Conservation (phyloP, 2,888 invertebrate genomes). For the Papilio demoleus region DNA sequence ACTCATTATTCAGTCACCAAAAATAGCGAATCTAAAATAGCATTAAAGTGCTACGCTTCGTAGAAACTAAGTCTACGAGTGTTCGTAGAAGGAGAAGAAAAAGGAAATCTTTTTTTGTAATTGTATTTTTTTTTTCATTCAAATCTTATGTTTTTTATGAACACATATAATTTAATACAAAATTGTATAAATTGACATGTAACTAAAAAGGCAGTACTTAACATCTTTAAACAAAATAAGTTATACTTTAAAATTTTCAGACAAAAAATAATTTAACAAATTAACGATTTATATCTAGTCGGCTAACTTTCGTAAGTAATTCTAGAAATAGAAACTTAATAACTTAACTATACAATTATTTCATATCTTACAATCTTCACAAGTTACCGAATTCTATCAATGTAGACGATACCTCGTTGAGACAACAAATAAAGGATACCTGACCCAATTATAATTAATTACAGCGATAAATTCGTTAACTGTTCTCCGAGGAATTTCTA, state of each 20-base stretch:
- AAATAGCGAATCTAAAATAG: slow-evolving; percentile 12
- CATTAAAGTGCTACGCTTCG: not conserved
- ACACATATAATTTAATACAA: no score
- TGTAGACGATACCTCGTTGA: slow-evolving; percentile 8
- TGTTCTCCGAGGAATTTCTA: slow-evolving; percentile 34
- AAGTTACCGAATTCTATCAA: not conserved
- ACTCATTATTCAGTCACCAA: slow-evolving; percentile 25
- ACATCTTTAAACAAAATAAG: no score
- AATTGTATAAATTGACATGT: no score
- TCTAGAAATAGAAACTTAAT: not conserved
- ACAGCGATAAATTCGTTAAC: slow-evolving; percentile 34
- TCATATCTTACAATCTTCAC: not conserved
- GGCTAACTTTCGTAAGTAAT: not conserved
- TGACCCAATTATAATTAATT: slow-evolving; percentile 36
- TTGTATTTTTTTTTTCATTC: no score
- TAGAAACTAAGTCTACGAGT: not conserved
- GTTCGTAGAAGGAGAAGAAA: not conserved
- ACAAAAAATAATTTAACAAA: not conserved
- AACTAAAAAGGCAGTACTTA: no score
- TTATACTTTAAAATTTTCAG: not conserved
- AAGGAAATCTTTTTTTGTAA: no score
- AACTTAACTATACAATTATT: not conserved
- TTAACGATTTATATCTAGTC: not conserved
- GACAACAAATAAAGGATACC: slow-evolving; percentile 29
- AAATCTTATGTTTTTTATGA: no score